Evolutionary conservation across 2,888 invertebrate genomes (phyloP).

Genomic region (Plebejus argus): DNA sequence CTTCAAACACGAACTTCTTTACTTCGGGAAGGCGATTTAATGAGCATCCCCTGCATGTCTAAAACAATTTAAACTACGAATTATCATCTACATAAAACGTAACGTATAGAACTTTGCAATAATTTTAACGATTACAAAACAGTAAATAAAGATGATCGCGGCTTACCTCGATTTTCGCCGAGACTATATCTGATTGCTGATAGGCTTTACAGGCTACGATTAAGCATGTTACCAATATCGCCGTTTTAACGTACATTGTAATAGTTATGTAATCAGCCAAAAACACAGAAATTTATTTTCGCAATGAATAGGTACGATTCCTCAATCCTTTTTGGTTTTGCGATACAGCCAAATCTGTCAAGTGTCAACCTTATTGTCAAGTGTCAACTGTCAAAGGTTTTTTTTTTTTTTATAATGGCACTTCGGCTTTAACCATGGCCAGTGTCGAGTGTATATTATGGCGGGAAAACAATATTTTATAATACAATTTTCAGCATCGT

Average conservation of each 20-base stretch:
- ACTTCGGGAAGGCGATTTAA: constrained; percentile 84
- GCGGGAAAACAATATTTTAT: too few relatives aligned
- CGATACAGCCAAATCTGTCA: too few relatives aligned
- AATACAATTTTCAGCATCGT: too few relatives aligned
- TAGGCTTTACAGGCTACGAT: constrained; percentile 10
- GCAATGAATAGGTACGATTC: neutral
- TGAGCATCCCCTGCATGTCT: constrained; percentile 87
- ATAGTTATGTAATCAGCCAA: neutral
- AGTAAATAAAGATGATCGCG: constrained; percentile 47
- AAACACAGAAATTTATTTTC: constrained; percentile 5
- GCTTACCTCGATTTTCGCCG: constrained; percentile 72
- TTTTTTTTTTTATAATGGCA: too few relatives aligned
- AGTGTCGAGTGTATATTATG: too few relatives aligned
- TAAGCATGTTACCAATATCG: constrained; percentile 8
- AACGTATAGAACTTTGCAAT: neutral
- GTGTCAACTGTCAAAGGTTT: too few relatives aligned
- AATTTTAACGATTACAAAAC: constrained; percentile 33
- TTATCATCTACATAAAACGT: neutral
- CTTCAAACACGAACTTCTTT: constrained; percentile 84
- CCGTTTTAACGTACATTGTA: constrained; percentile 14
- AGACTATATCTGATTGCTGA: constrained; percentile 56
- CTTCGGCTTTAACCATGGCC: too few relatives aligned
- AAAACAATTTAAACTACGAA: constrained; percentile 38
- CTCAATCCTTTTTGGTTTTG: neutral
- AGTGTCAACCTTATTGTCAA: too few relatives aligned